Conservation (phyloP, 2,113 vertebrate genomes). For the Heterotis niloticus region DNA sequence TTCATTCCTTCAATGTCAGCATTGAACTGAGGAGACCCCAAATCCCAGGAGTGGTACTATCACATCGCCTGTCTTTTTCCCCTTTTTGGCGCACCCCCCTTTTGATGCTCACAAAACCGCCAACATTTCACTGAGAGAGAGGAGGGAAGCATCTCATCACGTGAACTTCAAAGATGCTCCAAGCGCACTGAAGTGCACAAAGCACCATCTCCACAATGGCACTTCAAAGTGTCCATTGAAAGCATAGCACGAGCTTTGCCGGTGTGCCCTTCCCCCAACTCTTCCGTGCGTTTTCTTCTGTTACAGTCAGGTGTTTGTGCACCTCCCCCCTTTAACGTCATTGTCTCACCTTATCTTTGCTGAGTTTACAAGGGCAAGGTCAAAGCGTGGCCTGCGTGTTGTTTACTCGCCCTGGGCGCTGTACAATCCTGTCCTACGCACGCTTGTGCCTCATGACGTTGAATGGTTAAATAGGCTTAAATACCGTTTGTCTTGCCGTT, state of each 20-base stretch:
- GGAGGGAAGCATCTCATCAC: too few relatives aligned
- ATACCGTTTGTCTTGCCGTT: too few relatives aligned
- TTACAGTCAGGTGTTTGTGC: slow-evolving; percentile 30
- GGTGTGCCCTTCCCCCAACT: not conserved
- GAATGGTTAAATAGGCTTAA: not conserved
- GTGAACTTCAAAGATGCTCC: too few relatives aligned
- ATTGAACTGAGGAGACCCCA: not conserved
- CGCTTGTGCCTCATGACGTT: not conserved
- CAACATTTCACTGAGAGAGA: too few relatives aligned
- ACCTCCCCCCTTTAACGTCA: slow-evolving; percentile 39
- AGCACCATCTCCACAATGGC: not conserved
- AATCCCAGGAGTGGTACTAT: not conserved
- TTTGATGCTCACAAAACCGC: not conserved
- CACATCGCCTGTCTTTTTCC: not conserved
- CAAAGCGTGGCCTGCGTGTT: slow-evolving; percentile 22
- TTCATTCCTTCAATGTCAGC: too few relatives aligned
- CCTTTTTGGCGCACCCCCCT: not conserved
- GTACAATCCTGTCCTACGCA: not conserved
- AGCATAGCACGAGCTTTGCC: not conserved
- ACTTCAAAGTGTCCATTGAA: not conserved
- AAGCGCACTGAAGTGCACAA: not conserved
- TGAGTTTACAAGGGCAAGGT: slow-evolving; percentile 35
- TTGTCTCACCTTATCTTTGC: slow-evolving; percentile 39
- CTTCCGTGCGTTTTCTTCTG: not conserved
- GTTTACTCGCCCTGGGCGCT: slow-evolving; percentile 8